phyloP scores from a whole-genome alignment of 2,888 invertebrate species.

The Patella depressa region DNA sequence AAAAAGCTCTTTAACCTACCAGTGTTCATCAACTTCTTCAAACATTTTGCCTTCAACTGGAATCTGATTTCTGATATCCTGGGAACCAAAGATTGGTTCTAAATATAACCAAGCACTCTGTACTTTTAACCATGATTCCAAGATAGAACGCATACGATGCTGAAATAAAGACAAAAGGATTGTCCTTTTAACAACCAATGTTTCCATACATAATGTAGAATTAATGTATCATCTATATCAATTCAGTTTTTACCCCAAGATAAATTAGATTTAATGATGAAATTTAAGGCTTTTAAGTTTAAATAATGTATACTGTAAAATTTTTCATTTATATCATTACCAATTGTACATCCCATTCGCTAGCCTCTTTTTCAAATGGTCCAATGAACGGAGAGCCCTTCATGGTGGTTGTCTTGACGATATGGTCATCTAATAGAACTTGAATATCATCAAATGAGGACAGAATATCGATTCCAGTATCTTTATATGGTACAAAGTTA shows the following conservation, averaged over 20 bases:
- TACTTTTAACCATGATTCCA: slow-evolving; percentile 70
- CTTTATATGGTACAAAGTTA: slow-evolving; percentile 67
- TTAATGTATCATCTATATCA: too few relatives aligned
- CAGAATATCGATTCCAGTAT: slow-evolving; percentile 65
- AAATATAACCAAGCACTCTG: slow-evolving; percentile 71
- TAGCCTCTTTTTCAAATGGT: slow-evolving; percentile 68
- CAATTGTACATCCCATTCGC: slow-evolving; percentile 65
- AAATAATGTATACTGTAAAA: too few relatives aligned
- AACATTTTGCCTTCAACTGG: slow-evolving; percentile 71
- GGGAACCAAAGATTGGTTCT: slow-evolving; percentile 70
- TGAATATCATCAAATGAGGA: slow-evolving; percentile 69
- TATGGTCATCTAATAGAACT: slow-evolving; percentile 69
- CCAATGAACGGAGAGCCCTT: slow-evolving; percentile 70
- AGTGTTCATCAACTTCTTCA: slow-evolving; percentile 68
- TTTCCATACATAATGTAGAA: too few relatives aligned
- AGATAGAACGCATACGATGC: slow-evolving; percentile 68
- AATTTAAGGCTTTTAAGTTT: too few relatives aligned
- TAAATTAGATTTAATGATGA: too few relatives aligned
- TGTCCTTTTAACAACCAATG: too few relatives aligned
- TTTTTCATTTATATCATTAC: slow-evolving; percentile 43
- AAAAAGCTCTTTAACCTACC: slow-evolving; percentile 48
- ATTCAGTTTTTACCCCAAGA: too few relatives aligned
- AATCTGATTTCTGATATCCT: slow-evolving; percentile 70
- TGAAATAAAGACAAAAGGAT: slow-evolving; percentile 30
- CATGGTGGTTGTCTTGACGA: slow-evolving; percentile 71